Base-by-base conservation (phyloP, 2,113 vertebrate species). In the Myodes glareolus region DNA sequence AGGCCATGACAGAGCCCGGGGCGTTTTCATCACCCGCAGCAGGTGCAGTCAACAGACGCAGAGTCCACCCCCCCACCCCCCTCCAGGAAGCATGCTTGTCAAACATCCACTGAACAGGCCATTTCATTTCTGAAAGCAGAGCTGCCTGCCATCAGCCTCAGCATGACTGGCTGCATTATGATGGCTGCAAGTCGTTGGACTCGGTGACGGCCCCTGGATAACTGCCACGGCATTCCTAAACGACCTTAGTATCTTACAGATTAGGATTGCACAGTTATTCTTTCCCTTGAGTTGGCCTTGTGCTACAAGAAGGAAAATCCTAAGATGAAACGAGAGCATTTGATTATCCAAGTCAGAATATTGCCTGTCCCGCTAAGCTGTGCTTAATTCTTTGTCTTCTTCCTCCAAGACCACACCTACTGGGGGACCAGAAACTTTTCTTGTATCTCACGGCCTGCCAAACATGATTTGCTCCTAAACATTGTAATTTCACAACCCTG, bases 41-140 rank as follows among this genome's bases (percentile, higher is more conserved):
- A 70, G 68, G 21, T 21, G 2, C 73, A 96, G 67, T 87, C 72
- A 89, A 87, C 65, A 89, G 70, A 94, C 68, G 70, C 87, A 88
- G 16, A 78, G 81, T 17, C 88, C 88, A 88, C 36, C 1, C 36
- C 80, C 77, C 86, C 21, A 82, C 88, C 85, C 36, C 1, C 36
- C 80, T 73, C 86, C 21, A 82, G 76, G 36, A 88, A 94, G 81
- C 78, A 86, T 16, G 77, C 19, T 65, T 94, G 92, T 68, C 81
- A 87, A 16, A 23, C 50, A 90, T 19, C 55, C 61, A 95, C 58
- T 87, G 86, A 92, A 88, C 21, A 73, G 65, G 92, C 84, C 88
- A 94, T 84, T 63, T 96, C 95, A 84, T 61, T 91, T 89, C 47
- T 70, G 86, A 94, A 65, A 2, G 33, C 39, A 95, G 67, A 91